Evolutionary conservation across 2,888 invertebrate species (phyloP), one percentile per base, ranked within the genome.

Genomic region (Chloromyia formosa): DNA sequence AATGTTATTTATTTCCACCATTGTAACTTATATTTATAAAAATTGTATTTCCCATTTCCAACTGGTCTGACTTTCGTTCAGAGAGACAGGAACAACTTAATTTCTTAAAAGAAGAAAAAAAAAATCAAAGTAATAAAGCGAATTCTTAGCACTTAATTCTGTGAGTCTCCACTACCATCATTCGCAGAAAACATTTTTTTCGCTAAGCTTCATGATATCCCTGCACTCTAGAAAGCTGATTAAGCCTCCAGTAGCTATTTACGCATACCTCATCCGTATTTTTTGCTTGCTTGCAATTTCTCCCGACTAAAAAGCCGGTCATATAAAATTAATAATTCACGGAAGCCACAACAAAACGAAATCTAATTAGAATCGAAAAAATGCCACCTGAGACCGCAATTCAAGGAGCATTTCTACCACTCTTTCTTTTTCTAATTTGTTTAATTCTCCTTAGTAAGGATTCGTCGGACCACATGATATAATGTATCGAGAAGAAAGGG

Each of bases 361-460:
- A 71, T 58, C 56, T 71, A 71, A 71, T 71, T 71, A 71, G 71
- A 56, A 71, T 71, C 14, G 71, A 71, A 71, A 58, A 56, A 20
- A 35, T 35, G 40, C 40, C 71, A 71, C 71, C 71, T 71, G 71
- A 71, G 71, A 71, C 71, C 71, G 18, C 56, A 54, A 66, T 66
- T n/a, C 4, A 23, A 10, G 22, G 1, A 4, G 2, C 54, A 20
- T 56, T 56, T 71, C 20, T 18, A 49, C 49, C 18, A 54, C 20
- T 69, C 23, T 1, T n/a, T 35, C 42, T 53, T 40, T 71, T 71
- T 71, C 10, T 35, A 56, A 71, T 71, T 56, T 56, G 40, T 35
- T 53, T 66, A 49, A 66, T 66, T 20, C 20, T 42, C 42, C 45
- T 18, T 14, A 18, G 0, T 45, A 45, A 66, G 45, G 66, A 66